Evolutionary conservation across 2,888 invertebrate species (phyloP), one percentile per base, ranked within the genome.

Genomic region (Anoplius nigerrimus): DNA sequence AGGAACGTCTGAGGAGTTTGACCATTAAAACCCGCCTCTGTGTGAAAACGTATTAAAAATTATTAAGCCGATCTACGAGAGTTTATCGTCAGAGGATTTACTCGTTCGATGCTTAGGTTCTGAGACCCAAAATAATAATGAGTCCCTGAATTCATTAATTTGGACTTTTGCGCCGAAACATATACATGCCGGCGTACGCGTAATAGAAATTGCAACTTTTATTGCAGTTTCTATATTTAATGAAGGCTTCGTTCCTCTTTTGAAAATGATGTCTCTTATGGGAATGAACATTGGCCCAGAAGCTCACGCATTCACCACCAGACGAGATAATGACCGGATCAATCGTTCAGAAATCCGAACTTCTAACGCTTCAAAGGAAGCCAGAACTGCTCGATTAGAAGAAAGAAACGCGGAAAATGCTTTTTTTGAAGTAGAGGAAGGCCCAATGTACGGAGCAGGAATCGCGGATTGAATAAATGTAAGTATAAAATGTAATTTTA

Each of bases 91-190:
- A 22, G n/a, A n/a, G n/a, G n/a, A n/a, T n/a, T n/a, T n/a, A n/a
- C n/a, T n/a, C n/a, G n/a, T n/a, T n/a, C 59, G 59, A 13, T 58
- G 58, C 13, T 24, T 59, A 2, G 59, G 59, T 8, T 15, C 43
- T n/a, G 20, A 8, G 15, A 58, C 46, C 1, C 48, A 59, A 16
- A 59, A 59, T 11, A 46, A 11, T 11, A 57, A 45, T n/a, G 24
- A 57, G 8, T 43, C 15, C 8, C 21, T 57, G 8, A 57, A 57
- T 18, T 20, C 22, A 1, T 15, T n/a, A 0, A n/a, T 57, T 0
- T 46, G 46, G 58, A n/a, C 8, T 0, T 11, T 59, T 3, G 59
- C 59, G n/a, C 59, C 59, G n/a, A 59, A 59, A 59, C 4, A 2
- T 2, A 16, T 1, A 0, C 27, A 11, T 11, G 16, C 22, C n/a